Evolutionary conservation across 2,113 vertebrate genomes (phyloP).

Genomic region (Triplophysa siluroides): DNA sequence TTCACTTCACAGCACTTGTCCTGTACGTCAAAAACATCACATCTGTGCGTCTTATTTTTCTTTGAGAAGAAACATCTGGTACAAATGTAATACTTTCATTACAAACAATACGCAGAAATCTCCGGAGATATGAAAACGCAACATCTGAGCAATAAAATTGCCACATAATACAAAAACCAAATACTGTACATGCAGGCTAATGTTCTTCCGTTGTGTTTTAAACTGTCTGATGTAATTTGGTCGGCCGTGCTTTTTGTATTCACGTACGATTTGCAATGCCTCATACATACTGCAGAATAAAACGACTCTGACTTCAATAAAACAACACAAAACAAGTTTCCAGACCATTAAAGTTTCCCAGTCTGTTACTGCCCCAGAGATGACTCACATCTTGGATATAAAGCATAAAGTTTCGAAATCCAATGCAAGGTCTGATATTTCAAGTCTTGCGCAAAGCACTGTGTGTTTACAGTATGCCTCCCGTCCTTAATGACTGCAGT

Average conservation of each 20-base stretch:
- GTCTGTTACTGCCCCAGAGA: background rate
- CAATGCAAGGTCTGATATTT: slow-evolving; percentile 14
- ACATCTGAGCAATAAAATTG: slow-evolving; percentile 21
- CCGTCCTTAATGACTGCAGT: background rate
- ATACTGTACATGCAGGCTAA: background rate
- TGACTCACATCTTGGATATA: slow-evolving; percentile 34
- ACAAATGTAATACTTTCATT: too few relatives aligned
- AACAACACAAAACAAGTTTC: slow-evolving; percentile 7
- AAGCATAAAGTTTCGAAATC: background rate
- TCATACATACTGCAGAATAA: slow-evolving; percentile 13
- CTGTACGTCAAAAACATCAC: too few relatives aligned
- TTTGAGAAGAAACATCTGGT: background rate
- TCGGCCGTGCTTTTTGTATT: background rate
- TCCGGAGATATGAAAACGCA: slow-evolving; percentile 3
- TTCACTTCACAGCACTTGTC: too few relatives aligned
- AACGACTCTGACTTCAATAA: background rate
- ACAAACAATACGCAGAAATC: too few relatives aligned
- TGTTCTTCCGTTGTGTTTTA: background rate
- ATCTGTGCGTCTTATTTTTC: too few relatives aligned
- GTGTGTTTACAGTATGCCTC: background rate
- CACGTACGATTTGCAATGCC: slow-evolving; percentile 10
- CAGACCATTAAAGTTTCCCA: slow-evolving; percentile 23
- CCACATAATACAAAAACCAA: slow-evolving; percentile 5
- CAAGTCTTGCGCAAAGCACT: slow-evolving; percentile 1
- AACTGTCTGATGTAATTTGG: background rate